These are phyloP conservation scores for Leucophenga maculata DNA, from an alignment of 2,888 invertebrate species.

Conservation along the genomic window DNA sequence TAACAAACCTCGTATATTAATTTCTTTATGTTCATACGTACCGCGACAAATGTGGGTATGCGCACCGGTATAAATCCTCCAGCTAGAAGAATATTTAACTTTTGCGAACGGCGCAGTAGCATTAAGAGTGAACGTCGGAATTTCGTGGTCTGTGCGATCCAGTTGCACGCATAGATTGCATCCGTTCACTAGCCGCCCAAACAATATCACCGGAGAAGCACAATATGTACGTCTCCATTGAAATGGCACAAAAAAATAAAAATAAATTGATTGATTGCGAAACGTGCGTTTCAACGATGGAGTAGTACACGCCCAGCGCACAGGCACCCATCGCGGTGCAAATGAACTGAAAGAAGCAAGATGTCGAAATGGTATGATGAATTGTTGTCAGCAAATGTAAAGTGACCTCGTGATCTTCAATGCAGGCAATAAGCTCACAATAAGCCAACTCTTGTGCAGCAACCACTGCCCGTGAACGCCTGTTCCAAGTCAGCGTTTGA, in stretches of 20 bases:
- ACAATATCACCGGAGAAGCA: slow-evolving; percentile 75
- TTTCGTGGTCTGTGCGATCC: slow-evolving; percentile 73
- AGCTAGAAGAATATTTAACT: slow-evolving; percentile 73
- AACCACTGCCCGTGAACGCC: too few relatives aligned
- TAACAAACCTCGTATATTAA: too few relatives aligned
- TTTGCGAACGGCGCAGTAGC: slow-evolving; percentile 74
- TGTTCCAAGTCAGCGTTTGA: neutral
- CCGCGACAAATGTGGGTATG: slow-evolving; percentile 74
- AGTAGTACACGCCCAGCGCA: slow-evolving; percentile 71
- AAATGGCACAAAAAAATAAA: slow-evolving; percentile 64
- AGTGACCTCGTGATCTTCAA: slow-evolving; percentile 62
- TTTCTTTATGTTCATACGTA: too few relatives aligned
- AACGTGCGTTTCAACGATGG: slow-evolving; percentile 57
- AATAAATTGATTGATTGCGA: slow-evolving; percentile 39
- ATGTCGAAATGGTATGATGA: slow-evolving; percentile 73
- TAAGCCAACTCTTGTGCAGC: neutral
- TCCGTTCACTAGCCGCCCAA: slow-evolving; percentile 72
- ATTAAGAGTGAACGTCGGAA: slow-evolving; percentile 70
- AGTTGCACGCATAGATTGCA: slow-evolving; percentile 74
- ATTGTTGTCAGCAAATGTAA: slow-evolving; percentile 71
- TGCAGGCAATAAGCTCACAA: slow-evolving; percentile 48
- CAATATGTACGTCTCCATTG: slow-evolving; percentile 73
- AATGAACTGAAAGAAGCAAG: slow-evolving; percentile 74
- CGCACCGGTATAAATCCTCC: slow-evolving; percentile 74
- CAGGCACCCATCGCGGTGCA: slow-evolving; percentile 70